Evolutionary conservation across 92 coral and sea anemone genomes (phyloP).

Genomic region (Metridium senile): DNA sequence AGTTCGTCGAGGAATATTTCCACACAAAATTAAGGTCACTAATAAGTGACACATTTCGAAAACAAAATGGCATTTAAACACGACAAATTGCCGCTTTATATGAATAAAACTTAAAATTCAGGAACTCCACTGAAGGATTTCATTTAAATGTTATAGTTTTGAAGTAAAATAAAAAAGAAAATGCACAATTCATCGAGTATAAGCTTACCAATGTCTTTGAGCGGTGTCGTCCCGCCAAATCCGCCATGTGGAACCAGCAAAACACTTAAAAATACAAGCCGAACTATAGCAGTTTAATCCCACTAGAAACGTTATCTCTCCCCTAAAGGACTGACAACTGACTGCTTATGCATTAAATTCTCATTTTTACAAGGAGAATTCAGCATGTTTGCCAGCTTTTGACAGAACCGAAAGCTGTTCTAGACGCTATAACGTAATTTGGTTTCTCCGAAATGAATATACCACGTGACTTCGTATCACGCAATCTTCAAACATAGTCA

Average conservation of each 20-base stretch:
- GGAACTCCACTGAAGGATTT: not conserved
- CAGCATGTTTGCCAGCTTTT: not conserved
- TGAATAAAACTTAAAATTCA: not conserved
- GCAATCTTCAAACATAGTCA: too few species aligned
- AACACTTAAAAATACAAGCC: not conserved
- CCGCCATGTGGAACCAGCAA: not conserved
- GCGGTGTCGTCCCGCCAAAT: not conserved
- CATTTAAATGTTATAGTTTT: not conserved
- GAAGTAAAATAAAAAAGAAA: not conserved
- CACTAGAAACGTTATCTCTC: not conserved
- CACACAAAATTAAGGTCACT: too few species aligned
- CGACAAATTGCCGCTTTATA: not conserved
- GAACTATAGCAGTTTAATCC: not conserved
- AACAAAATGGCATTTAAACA: too few species aligned
- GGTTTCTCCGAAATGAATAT: too few species aligned
- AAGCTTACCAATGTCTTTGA: not conserved
- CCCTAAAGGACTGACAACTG: not conserved
- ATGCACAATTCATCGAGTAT: not conserved
- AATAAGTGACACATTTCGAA: too few species aligned
- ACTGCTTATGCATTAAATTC: not conserved
- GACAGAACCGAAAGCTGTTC: too few species aligned
- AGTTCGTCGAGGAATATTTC: too few species aligned
- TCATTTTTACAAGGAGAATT: not conserved
- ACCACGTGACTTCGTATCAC: too few species aligned
- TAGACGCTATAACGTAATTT: too few species aligned